A percentile compares a stretch with the other conserved stretches of the same genome.
Evolutionary conservation across 2,113 vertebrate species (phyloP).

Genomic region (Antigone vipio): DNA sequence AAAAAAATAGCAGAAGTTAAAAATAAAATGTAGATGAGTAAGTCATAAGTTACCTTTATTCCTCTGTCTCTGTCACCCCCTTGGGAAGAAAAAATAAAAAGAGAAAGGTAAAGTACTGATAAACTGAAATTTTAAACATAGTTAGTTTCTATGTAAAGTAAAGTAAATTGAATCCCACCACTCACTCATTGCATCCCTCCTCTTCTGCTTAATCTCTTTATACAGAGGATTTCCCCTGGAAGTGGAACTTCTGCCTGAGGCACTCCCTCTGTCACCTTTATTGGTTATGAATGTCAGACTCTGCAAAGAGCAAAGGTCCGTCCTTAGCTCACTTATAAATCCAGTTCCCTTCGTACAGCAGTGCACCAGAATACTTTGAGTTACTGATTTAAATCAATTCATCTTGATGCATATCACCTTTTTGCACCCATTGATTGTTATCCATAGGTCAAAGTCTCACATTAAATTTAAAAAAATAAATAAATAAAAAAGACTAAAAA

Average conservation of each 20-base stretch:
- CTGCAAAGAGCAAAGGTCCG: not conserved
- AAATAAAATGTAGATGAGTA: not conserved
- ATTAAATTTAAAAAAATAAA: not conserved
- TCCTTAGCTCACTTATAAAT: not conserved
- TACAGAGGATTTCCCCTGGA: not conserved
- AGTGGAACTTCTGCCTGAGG: not conserved
- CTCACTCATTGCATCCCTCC: not conserved
- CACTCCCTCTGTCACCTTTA: not conserved
- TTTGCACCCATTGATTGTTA: not conserved
- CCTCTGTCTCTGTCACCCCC: not conserved
- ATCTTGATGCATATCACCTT: not conserved
- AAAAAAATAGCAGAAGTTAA: fast-evolving
- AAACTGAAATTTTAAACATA: not conserved
- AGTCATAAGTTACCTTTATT: not conserved
- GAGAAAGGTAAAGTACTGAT: not conserved
- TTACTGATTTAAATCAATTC: not conserved
- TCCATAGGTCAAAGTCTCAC: not conserved
- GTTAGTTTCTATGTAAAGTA: not conserved
- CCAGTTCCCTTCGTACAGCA: not conserved
- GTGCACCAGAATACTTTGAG: not conserved
- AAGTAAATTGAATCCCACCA: not conserved
- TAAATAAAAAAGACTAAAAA: not conserved
- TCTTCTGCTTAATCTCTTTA: not conserved
- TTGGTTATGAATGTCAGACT: not conserved
- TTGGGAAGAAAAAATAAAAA: not conserved